These are phyloP conservation scores for Octonoba sinensis DNA, from an alignment of 2,888 invertebrate species.

Conservation along the genomic window DNA sequence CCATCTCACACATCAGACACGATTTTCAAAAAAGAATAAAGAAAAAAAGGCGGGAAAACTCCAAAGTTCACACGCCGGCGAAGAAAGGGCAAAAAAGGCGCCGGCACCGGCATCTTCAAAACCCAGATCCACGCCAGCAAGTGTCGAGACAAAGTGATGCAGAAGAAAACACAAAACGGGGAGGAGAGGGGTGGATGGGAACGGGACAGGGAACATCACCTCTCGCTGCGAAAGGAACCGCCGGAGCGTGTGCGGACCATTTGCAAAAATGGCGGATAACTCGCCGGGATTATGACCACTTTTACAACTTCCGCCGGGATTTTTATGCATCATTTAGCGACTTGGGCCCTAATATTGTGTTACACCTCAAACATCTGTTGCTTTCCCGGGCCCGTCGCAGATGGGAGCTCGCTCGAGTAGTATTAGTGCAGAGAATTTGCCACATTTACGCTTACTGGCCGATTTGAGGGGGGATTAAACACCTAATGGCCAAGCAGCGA, in stretches of 20 bases:
- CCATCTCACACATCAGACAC: not conserved
- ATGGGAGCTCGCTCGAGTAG: no score
- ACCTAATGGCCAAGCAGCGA: no score
- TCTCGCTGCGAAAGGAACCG: conserved; percentile 8
- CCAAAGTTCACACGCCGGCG: not conserved
- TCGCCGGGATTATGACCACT: conserved; percentile 55
- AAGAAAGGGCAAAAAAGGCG: not conserved
- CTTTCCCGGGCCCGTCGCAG: not conserved
- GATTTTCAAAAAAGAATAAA: not conserved
- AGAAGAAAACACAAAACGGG: not conserved
- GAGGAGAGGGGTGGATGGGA: conserved; percentile 7
- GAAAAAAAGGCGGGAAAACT: not conserved
- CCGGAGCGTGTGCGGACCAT: conserved; percentile 50
- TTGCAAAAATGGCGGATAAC: conserved; percentile 43
- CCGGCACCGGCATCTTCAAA: no score
- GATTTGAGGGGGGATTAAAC: no score
- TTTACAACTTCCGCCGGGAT: conserved; percentile 63
- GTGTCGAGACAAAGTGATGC: no score
- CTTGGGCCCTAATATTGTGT: conserved; percentile 29
- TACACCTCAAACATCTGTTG: conserved; percentile 56
- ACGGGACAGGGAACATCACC: conserved; percentile 7
- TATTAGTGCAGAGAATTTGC: no score
- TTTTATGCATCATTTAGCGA: conserved; percentile 55
- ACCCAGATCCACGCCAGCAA: no score
- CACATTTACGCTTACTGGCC: no score